Conservation (phyloP, 2,113 vertebrate genomes). For the Xyrauchen texanus region DNA sequence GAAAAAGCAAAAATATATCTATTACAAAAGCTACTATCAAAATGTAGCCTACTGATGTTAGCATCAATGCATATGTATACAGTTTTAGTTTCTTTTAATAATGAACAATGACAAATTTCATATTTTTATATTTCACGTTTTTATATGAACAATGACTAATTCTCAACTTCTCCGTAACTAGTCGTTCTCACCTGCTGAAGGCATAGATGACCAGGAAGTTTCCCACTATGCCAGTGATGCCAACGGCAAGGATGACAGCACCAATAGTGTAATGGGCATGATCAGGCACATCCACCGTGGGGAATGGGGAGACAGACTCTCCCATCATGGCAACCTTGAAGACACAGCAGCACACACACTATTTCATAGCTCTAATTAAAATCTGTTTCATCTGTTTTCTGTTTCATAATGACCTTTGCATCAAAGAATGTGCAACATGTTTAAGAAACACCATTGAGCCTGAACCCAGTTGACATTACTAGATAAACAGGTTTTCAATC, state of each 20-base stretch:
- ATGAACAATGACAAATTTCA: not conserved
- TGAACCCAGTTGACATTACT: conserved; percentile 4
- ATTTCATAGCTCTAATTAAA: conserved; percentile 5
- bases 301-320: conserved; percentile 68
- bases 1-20: no score
- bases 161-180: not conserved
- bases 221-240: conserved; percentile 86
- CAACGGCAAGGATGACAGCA: conserved; percentile 83
- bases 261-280: conserved; percentile 90
- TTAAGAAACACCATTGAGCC: not conserved
- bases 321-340: conserved; percentile 65
- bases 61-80: no score
- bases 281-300: conserved; percentile 85
- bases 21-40: no score
- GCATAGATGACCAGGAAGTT: conserved; percentile 91
- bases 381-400: not conserved
- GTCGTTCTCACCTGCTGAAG: conserved; percentile 82
- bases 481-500: not conserved
- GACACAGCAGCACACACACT: not conserved
- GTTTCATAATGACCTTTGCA: no score
- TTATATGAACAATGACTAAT: not conserved
- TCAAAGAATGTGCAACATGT: not conserved
- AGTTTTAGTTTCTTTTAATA: no score
- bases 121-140: not conserved
- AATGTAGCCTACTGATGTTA: no score